Evolutionary conservation across 2,113 vertebrate genomes (phyloP).

Genomic region (Silurus meridionalis): DNA sequence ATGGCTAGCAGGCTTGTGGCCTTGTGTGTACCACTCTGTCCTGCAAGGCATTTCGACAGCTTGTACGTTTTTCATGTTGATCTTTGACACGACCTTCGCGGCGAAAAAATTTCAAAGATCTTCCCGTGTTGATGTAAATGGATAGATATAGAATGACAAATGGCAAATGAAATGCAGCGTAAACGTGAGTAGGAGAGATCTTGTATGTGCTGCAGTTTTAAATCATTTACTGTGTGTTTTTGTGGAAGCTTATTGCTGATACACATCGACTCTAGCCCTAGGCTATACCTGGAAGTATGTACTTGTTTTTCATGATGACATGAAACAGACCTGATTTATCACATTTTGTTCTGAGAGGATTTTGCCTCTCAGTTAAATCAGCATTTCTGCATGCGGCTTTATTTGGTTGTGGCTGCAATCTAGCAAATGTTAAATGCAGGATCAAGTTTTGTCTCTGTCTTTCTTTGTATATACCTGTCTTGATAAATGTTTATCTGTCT

Average conservation of each 20-base stretch:
- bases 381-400: not conserved
- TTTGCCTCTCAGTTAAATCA: not conserved
- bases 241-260: not conserved
- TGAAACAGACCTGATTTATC: conserved; percentile 1
- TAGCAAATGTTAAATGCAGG: not conserved
- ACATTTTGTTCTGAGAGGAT: not conserved
- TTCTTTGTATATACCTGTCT: not conserved
- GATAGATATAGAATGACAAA: not conserved
- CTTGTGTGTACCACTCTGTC: not conserved
- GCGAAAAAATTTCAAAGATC: not conserved
- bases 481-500: not conserved
- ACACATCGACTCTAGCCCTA: not conserved
- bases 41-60: not conserved
- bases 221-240: not conserved
- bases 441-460: not conserved
- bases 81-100: conserved; percentile 1
- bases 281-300: not conserved
- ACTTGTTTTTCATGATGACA: not conserved
- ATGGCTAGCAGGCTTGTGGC: not conserved
- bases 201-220: not conserved
- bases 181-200: not conserved
- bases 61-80: not conserved
- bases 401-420: not conserved
- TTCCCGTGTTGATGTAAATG: not conserved
- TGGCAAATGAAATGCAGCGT: not conserved